Percentiles rank a stretch among this genome's conserved stretches.
These are phyloP conservation scores for Actinia equina DNA, from an alignment of 64 coral and sea anemone genomes.

Conservation along the genomic window DNA sequence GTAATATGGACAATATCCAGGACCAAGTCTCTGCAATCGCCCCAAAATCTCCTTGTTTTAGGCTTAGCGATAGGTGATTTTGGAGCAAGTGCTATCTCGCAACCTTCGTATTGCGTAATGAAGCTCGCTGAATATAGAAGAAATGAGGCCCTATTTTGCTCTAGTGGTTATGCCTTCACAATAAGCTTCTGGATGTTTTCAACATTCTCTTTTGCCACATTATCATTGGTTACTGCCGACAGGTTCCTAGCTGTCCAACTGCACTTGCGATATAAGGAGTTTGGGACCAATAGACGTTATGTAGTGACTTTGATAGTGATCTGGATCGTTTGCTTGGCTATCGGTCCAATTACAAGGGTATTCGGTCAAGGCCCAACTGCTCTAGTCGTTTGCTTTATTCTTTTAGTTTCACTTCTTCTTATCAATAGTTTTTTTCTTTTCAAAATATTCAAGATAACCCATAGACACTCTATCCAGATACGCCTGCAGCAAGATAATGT, in stretches of 20 bases:
- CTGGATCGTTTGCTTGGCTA: neutral
- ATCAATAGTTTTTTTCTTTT: no score
- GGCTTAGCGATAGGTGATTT: neutral
- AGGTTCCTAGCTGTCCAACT: neutral
- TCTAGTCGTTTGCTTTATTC: no score
- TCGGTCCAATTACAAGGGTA: neutral
- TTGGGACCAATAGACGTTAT: neutral
- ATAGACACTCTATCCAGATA: no score
- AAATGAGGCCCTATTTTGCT: neutral
- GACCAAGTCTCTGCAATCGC: neutral
- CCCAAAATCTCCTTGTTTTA: neutral
- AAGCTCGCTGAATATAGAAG: neutral
- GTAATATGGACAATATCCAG: neutral
- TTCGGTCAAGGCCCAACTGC: no score
- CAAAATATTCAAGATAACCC: no score
- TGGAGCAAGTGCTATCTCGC: neutral
- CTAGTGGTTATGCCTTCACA: neutral
- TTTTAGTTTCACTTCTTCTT: no score
- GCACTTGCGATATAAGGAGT: neutral
- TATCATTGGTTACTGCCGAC: neutral
- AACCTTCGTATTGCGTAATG: neutral
- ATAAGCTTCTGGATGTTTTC: neutral
- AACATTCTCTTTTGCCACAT: neutral
- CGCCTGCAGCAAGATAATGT: no score
- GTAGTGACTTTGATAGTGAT: neutral